A percentile compares a stretch with the other conserved stretches of the same genome.
phyloP scores from a whole-genome alignment of 2,113 vertebrate genomes.

The Alosa alosa region DNA sequence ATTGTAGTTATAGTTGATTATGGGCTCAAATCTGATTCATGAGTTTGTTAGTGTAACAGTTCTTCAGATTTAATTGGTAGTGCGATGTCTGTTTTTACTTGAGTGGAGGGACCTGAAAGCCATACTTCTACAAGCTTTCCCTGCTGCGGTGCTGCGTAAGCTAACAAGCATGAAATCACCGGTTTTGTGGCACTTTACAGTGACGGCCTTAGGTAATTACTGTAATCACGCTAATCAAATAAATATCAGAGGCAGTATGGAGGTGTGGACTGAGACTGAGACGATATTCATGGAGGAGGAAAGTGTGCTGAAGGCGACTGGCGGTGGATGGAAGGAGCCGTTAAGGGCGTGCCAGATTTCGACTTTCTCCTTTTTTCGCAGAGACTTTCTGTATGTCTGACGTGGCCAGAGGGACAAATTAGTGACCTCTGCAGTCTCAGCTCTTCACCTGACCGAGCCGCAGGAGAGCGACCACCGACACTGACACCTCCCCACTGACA shows the following conservation, averaged over 20 bases:
- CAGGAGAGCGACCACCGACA: conserved; percentile 49
- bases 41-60: background rate
- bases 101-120: background rate
- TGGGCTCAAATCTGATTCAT: background rate
- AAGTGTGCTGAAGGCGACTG: background rate
- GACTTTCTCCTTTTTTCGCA: conserved; percentile 37
- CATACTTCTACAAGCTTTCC: background rate
- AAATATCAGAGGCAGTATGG: conserved; percentile 15
- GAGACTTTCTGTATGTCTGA: conserved; percentile 27
- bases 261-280: conserved; percentile 24
- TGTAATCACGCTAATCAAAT: conserved; percentile 58
- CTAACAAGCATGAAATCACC: conserved; percentile 9
- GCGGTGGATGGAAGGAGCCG: background rate
- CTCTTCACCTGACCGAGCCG: conserved; percentile 62
- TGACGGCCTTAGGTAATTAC: conserved; percentile 34
- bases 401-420: conserved; percentile 74
- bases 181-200: conserved; percentile 32
- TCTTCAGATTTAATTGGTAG: background rate
- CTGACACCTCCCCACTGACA: background rate
- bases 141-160: background rate
- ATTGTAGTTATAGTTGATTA: too few relatives aligned
- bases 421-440: conserved; percentile 59
- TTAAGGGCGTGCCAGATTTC: conserved; percentile 34
- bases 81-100: background rate
- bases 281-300: conserved; percentile 43